phyloP scores from a whole-genome alignment of 2,113 vertebrate genomes.

The Oceanites oceanicus region DNA sequence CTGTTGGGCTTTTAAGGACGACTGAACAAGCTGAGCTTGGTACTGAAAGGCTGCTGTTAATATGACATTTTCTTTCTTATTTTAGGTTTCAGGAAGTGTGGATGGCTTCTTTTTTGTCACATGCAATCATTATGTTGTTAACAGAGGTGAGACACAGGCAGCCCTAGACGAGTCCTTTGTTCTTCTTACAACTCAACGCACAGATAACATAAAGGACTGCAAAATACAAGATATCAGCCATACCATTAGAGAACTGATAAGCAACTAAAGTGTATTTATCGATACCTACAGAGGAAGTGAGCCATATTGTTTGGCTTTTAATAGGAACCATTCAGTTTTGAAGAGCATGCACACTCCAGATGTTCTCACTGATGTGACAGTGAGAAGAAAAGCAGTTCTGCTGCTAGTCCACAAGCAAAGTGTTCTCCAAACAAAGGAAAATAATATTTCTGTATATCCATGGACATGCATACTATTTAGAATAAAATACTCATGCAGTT shows the following conservation, averaged over 20 bases:
- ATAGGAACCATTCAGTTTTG: background rate
- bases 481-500: background rate
- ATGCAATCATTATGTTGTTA: background rate
- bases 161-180: fast-evolving
- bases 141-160: background rate
- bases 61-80: background rate
- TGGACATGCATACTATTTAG: background rate
- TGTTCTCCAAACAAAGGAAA: background rate
- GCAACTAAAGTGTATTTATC: background rate
- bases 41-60: background rate
- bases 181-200: background rate
- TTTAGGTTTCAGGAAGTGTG: background rate
- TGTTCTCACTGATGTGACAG: background rate
- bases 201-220: background rate
- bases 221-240: background rate
- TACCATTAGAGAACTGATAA: background rate
- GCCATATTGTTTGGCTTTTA: background rate
- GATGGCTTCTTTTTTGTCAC: background rate
- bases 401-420: background rate
- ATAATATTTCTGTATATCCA: background rate
- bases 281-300: background rate
- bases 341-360: background rate
- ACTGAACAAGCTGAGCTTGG: background rate
- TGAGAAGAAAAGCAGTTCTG: background rate
- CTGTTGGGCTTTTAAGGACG: background rate